phyloP scores from a whole-genome alignment of 2,113 vertebrate genomes.

The Coturnix japonica region DNA sequence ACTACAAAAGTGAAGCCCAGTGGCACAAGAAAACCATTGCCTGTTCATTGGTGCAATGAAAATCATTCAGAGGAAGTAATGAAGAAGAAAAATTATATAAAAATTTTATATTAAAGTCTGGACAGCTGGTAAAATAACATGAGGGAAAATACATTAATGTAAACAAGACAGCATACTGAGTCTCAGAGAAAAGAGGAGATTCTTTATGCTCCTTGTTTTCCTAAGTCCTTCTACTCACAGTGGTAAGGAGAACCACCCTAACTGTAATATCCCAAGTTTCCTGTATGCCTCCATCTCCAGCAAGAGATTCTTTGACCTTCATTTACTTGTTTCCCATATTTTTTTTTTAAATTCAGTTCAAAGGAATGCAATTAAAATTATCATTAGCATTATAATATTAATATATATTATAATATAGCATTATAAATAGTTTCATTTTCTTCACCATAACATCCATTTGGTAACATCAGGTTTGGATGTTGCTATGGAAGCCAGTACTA shows the following conservation, averaged over 20 bases:
- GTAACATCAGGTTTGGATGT: not conserved
- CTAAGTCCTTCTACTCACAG: fast-evolving
- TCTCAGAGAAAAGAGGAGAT: not conserved
- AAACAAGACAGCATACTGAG: not conserved
- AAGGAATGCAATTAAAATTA: not conserved
- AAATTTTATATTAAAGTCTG: not conserved
- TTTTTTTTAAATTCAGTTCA: not conserved
- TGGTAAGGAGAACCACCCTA: not conserved
- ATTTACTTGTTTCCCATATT: not conserved
- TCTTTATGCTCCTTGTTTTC: not conserved
- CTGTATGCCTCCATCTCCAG: not conserved
- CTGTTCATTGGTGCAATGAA: not conserved
- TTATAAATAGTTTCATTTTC: not conserved
- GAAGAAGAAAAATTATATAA: not conserved
- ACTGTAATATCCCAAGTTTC: not conserved
- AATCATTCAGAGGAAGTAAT: not conserved
- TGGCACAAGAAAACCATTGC: not conserved
- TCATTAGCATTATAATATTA: not conserved
- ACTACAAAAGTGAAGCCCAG: not conserved
- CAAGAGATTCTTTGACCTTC: not conserved
- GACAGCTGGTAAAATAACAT: not conserved
- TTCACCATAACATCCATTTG: not conserved
- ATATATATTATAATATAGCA: not conserved
- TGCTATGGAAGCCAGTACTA: not conserved
- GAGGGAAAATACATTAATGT: not conserved